Percentiles rank a stretch among this genome's conserved stretches.
Conservation (phyloP, 2,888 invertebrate genomes). For the Dermolepida albohirtum region DNA sequence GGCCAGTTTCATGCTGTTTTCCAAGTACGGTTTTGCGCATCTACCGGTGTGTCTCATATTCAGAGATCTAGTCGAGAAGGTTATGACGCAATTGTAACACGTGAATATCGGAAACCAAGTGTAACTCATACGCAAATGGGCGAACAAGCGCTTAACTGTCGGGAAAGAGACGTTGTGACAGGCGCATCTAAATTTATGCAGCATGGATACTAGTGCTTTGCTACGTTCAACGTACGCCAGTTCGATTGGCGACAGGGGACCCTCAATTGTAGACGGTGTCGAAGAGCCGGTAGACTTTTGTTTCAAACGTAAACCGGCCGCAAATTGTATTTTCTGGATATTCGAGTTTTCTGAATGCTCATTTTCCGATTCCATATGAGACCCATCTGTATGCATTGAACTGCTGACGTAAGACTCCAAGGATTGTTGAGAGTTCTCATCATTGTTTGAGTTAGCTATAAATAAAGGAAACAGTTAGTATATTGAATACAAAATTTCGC, state of each 20-base stretch:
- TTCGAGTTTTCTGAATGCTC: conserved; percentile 47
- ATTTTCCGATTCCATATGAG: conserved; percentile 33
- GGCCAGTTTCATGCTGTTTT: conserved; percentile 57
- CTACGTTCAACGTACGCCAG: conserved; percentile 60
- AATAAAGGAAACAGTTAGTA: conserved; percentile 9
- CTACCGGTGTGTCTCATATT: conserved; percentile 57
- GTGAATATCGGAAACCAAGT: conserved; percentile 71
- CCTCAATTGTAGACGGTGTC: conserved; percentile 50
- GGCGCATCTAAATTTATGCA: conserved; percentile 57
- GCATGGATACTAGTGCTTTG: conserved; percentile 60
- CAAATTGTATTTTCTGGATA: conserved; percentile 60
- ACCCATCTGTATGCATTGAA: conserved; percentile 26
- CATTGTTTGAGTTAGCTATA: conserved; percentile 29
- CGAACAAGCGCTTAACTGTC: conserved; percentile 57
- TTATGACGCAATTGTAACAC: conserved; percentile 73
- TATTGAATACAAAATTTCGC: background rate
- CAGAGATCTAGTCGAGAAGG: conserved; percentile 64
- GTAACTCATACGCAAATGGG: conserved; percentile 59
- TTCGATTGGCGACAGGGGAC: conserved; percentile 59
- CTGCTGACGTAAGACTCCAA: conserved; percentile 39
- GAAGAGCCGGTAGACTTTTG: conserved; percentile 52
- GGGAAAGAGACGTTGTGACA: conserved; percentile 60
- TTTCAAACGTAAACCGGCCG: conserved; percentile 59
- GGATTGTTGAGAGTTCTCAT: conserved; percentile 40
- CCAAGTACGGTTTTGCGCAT: conserved; percentile 55